Evolutionary conservation across 2,797 vertebrate species (phyloP).

Genomic region (Bufotes viridis): DNA sequence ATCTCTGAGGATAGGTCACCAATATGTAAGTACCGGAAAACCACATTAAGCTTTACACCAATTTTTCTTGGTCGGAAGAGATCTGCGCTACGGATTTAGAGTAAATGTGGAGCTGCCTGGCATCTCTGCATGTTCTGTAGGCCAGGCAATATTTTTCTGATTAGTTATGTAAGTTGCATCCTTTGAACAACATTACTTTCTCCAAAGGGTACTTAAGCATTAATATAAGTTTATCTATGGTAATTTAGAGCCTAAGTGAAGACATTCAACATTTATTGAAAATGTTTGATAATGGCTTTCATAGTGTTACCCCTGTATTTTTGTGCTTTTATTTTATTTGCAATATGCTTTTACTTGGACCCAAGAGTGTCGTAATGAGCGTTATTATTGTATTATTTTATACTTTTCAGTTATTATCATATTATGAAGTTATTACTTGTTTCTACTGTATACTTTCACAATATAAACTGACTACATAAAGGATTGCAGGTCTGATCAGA

Average conservation of each 20-base stretch:
- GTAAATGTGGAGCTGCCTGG: neutral
- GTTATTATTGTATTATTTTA: conserved; percentile 10
- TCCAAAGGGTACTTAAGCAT: conserved; percentile 5
- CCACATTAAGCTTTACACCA: no score
- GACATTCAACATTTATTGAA: conserved; percentile 1
- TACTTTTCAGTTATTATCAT: neutral
- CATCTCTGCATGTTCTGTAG: neutral
- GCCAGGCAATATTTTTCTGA: neutral
- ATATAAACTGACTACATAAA: neutral
- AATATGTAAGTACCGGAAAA: no score
- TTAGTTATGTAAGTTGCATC: conserved; percentile 22
- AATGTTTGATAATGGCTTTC: neutral
- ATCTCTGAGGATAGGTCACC: no score
- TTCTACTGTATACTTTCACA: neutral
- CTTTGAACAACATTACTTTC: conserved; percentile 13
- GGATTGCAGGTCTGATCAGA: neutral
- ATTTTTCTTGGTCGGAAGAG: no score
- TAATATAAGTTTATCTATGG: conserved; percentile 28
- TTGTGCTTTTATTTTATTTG: neutral
- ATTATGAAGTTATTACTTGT: conserved; percentile 14
- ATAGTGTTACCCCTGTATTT: neutral
- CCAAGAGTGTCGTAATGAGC: neutral
- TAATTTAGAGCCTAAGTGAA: neutral
- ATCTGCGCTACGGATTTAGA: neutral
- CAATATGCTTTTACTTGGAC: neutral